Conservation (phyloP, 2,797 vertebrate genomes). For the Mico argentatus region DNA sequence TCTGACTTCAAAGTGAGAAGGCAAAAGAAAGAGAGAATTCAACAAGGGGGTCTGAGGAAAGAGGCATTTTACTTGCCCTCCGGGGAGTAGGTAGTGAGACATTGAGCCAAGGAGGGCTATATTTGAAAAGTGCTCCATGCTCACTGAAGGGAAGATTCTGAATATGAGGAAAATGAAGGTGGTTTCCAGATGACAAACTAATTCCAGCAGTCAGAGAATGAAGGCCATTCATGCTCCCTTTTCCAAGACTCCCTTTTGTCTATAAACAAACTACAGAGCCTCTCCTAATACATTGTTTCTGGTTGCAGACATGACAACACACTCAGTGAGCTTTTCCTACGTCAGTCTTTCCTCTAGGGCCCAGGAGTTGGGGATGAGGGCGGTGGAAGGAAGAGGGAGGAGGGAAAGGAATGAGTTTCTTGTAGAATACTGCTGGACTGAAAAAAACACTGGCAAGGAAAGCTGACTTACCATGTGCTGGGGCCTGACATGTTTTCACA, state of each 20-base stretch:
- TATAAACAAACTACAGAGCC: not conserved
- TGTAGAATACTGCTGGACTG: not conserved
- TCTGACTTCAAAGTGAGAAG: not conserved
- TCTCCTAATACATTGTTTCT: not conserved
- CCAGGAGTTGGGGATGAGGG: not conserved
- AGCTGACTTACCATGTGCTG: not conserved
- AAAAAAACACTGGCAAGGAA: not conserved
- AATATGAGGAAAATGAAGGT: not conserved
- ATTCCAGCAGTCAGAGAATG: not conserved
- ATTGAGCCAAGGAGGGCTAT: not conserved
- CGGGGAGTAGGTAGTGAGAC: not conserved
- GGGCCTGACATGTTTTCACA: not conserved
- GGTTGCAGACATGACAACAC: not conserved
- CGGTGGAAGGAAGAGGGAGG: not conserved
- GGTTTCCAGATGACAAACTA: not conserved
- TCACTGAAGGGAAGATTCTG: not conserved
- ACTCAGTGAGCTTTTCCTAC: not conserved
- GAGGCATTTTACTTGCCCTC: not conserved
- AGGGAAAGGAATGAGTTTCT: not conserved
- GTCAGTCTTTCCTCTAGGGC: not conserved
- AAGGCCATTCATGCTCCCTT: not conserved
- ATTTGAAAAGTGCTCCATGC: not conserved
- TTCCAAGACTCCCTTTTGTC: not conserved
- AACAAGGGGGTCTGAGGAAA: not conserved
- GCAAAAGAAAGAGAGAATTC: not conserved